Percentiles rank a stretch among this genome's conserved stretches.
These are phyloP conservation scores for Eurosta solidaginis DNA, from an alignment of 1,140 invertebrate species.

Conservation along the genomic window DNA sequence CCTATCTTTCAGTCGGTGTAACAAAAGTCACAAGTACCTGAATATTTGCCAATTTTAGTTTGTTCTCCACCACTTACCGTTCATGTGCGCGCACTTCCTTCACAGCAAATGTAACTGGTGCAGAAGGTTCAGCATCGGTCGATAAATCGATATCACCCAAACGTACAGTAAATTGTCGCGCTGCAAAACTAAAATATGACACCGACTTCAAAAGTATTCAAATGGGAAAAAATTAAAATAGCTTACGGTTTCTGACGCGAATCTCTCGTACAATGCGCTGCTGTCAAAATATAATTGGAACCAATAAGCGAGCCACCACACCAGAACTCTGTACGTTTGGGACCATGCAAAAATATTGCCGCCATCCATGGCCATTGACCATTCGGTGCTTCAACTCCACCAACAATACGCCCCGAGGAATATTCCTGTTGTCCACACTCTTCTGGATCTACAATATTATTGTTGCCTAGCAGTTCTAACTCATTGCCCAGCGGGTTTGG, in stretches of 20 bases:
- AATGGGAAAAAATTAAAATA: not conserved
- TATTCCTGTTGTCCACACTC: conserved; percentile 83
- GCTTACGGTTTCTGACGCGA: conserved; percentile 84
- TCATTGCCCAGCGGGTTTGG: conserved; percentile 41
- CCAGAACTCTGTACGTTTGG: conserved; percentile 88
- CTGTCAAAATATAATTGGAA: conserved; percentile 80
- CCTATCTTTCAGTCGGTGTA: not conserved
- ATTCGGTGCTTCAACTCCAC: conserved; percentile 80
- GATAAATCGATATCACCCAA: conserved; percentile 87
- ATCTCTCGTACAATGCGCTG: conserved; percentile 89
- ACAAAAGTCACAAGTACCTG: not conserved
- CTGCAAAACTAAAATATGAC: conserved; percentile 71
- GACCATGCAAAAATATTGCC: conserved; percentile 86
- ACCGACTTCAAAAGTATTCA: not conserved
- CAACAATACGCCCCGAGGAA: conserved; percentile 83
- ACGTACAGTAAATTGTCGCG: conserved; percentile 84
- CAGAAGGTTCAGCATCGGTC: conserved; percentile 78
- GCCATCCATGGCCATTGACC: conserved; percentile 94
- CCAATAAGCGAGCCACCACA: conserved; percentile 89
- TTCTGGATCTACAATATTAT: conserved; percentile 61
- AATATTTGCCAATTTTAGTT: no score
- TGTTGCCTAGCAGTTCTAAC: conserved; percentile 52
- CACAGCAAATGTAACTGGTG: conserved; percentile 77
- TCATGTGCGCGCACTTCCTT: conserved; percentile 78
- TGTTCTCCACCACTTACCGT: conserved; percentile 55